Evolutionary conservation across 2,797 vertebrate species (phyloP), one percentile per base, ranked within the genome.

Genomic region (Tauraco hartlaubi): DNA sequence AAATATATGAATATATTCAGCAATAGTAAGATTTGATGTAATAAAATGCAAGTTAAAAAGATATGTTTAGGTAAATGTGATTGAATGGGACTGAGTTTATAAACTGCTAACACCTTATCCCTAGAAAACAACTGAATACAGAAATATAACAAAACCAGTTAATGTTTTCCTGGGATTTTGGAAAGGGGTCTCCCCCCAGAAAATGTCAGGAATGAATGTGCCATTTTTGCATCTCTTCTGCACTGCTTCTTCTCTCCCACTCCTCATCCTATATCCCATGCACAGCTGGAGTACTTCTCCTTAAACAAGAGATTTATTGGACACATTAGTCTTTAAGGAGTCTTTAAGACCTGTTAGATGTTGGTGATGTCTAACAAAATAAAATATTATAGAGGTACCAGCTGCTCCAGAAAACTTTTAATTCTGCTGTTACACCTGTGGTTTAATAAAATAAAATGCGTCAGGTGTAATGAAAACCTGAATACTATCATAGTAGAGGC

Each of bases 321-420:
- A 66, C 43, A 69, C 9, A 48, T 63, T 44, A 79, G 17, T 69
- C 51, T 89, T 93, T 58, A 92, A 88, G 67, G 21, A 85, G 35
- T 13, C 28, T 79, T 78, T 86, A 85, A 92, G 39, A 86, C 59
- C 73, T 76, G 58, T 7, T 59, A 89, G 54, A 87, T 85, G 18
- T 56, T 89, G 63, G 44, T 76, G 56, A 52, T 59, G 26, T 39
- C 44, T 67, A 89, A 76, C 15, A 67, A 82, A 84, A 81, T 69
- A 59, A 76, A 92, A 81, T 82, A 79, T 73, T 56, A 61, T 6
- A 56, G 23, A 83, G 31, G 35, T 43, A 81, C 21, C 79, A 91
- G 68, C 43, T 96, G 73, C 58, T 85, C 41, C 54, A 51, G 21
- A 90, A 97, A 66, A 88, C 54, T 78, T 91, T 52, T 51, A 71